Evolutionary conservation across 2,797 vertebrate species (phyloP).

Genomic region (Rhabdophis nuchalis): DNA sequence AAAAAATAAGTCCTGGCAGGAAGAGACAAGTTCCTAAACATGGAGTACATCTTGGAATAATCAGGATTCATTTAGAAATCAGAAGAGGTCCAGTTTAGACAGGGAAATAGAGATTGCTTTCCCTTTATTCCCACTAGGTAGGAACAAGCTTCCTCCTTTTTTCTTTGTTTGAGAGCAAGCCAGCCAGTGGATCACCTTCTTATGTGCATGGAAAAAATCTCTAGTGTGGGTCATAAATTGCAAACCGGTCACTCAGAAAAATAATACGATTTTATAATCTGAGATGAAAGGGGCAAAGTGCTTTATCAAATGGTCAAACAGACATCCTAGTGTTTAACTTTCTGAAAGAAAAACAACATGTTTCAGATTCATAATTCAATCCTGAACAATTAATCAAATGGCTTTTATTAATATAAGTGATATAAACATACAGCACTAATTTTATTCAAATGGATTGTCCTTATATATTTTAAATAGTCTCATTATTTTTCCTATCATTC

Average conservation of each 20-base stretch:
- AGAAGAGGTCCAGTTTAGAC: neutral
- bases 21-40: neutral
- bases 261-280: neutral
- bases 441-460: neutral
- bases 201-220: neutral
- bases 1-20: neutral
- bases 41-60: neutral
- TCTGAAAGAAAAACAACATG: neutral
- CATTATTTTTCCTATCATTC: neutral
- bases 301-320: neutral
- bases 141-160: neutral
- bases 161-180: neutral
- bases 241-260: neutral
- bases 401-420: neutral
- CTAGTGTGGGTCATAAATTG: neutral
- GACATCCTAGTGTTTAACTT: neutral
- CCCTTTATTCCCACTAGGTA: neutral
- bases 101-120: neutral
- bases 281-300: neutral
- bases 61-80: neutral
- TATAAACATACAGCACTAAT: neutral
- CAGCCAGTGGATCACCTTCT: neutral
- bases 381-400: neutral
- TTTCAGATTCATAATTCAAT: neutral
- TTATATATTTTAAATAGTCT: neutral